Conservation (phyloP, 2,888 invertebrate genomes). For the Drosophila sordidula region DNA sequence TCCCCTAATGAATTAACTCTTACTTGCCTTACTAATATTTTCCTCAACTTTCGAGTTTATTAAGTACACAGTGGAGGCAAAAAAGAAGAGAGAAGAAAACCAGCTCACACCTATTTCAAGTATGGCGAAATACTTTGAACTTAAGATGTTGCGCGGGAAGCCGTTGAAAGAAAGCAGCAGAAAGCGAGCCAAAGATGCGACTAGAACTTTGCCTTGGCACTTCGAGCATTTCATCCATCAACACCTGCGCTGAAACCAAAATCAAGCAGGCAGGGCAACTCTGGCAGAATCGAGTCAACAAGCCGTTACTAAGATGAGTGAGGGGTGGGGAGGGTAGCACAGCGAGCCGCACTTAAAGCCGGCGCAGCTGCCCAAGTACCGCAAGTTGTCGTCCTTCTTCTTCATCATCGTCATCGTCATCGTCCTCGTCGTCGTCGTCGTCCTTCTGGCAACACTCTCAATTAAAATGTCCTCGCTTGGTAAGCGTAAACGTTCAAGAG, state of each 20-base stretch:
- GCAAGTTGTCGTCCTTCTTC: slow-evolving; percentile 55
- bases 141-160: slow-evolving; percentile 1
- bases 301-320: slow-evolving; percentile 66
- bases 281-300: slow-evolving; percentile 58
- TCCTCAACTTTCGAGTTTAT: slow-evolving; percentile 4
- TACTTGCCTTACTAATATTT: neutral
- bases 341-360: slow-evolving; percentile 72
- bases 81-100: neutral
- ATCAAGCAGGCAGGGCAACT: slow-evolving; percentile 28
- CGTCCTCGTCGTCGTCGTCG: slow-evolving; percentile 40
- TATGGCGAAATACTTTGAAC: slow-evolving; percentile 1
- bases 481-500: slow-evolving; percentile 81
- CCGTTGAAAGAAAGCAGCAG: neutral
- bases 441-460: slow-evolving; percentile 80
- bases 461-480: slow-evolving; percentile 81
- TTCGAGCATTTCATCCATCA: slow-evolving; percentile 68
- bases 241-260: slow-evolving; percentile 65
- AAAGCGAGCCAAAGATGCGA: slow-evolving; percentile 6
- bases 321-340: slow-evolving; percentile 22
- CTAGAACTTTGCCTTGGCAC: slow-evolving; percentile 22
- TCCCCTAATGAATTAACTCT: neutral
- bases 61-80: neutral
- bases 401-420: slow-evolving; percentile 25
- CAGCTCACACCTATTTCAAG: neutral
- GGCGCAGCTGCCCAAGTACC: slow-evolving; percentile 80